These are phyloP conservation scores for Meloidogyne floridensis DNA, from an alignment of 1,140 invertebrate genomes.

Conservation along the genomic window DNA sequence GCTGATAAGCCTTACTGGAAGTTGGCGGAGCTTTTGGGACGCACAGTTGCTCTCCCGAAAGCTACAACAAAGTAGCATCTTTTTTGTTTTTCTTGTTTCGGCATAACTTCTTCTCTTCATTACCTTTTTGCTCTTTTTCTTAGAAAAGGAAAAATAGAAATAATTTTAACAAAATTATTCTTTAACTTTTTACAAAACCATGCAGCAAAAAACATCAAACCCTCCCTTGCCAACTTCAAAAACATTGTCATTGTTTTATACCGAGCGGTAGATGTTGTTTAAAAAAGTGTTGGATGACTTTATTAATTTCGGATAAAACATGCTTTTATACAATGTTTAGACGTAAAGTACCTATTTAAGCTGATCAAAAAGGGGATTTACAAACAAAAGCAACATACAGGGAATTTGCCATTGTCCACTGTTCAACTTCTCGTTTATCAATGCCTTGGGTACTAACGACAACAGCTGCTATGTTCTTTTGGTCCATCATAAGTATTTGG, in stretches of 20 bases:
- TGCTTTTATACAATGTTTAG: no score
- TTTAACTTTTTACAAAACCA: background rate
- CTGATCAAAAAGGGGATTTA: no score
- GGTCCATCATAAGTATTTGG: constrained; percentile 6
- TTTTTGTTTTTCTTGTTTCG: background rate
- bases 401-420: no score
- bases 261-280: no score
- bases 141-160: background rate
- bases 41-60: no score
- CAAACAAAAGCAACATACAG: no score
- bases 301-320: no score
- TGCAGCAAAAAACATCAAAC: background rate
- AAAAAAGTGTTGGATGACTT: no score
- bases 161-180: background rate
- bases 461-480: background rate
- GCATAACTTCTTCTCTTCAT: background rate
- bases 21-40: no score
- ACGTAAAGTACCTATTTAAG: no score
- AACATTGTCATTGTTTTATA: background rate
- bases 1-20: no score
- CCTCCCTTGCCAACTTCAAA: background rate
- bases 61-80: background rate
- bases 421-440: background rate
- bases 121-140: background rate
- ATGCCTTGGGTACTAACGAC: background rate